These are phyloP conservation scores for Cerastoderma edule DNA, from an alignment of 2,888 invertebrate species.

Conservation along the genomic window DNA sequence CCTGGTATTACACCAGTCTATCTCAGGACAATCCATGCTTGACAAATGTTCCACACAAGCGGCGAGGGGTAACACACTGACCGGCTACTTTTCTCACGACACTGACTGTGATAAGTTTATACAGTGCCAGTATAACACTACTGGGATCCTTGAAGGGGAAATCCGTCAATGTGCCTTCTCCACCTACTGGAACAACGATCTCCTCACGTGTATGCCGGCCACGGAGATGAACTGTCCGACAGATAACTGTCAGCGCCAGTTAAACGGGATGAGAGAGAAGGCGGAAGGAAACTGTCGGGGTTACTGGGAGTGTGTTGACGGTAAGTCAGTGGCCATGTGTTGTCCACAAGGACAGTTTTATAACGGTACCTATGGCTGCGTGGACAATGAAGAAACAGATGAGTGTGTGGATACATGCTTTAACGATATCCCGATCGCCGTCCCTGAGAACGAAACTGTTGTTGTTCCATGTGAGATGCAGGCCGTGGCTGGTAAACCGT, in stretches of 20 bases:
- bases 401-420: slow-evolving; percentile 42
- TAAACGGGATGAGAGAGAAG: slow-evolving; percentile 27
- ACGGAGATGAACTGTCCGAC: slow-evolving; percentile 53
- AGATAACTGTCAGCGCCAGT: slow-evolving; percentile 50
- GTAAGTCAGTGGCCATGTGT: slow-evolving; percentile 64
- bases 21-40: too few species aligned
- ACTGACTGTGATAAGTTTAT: slow-evolving; percentile 67
- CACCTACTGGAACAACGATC: slow-evolving; percentile 66
- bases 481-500: slow-evolving; percentile 44
- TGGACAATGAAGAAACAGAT: slow-evolving; percentile 40
- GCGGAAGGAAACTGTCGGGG: slow-evolving; percentile 65
- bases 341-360: slow-evolving; percentile 66
- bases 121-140: slow-evolving; percentile 61
- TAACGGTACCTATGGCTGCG: slow-evolving; percentile 56
- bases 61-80: too few species aligned
- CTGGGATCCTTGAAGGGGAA: slow-evolving; percentile 48
- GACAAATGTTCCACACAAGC: too few species aligned
- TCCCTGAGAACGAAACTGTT: background rate
- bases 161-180: slow-evolving; percentile 65
- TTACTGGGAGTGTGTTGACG: slow-evolving; percentile 67
- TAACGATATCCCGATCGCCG: slow-evolving; percentile 16
- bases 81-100: slow-evolving; percentile 58
- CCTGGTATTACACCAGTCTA: too few species aligned
- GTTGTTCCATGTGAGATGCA: slow-evolving; percentile 59
- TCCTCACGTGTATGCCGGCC: slow-evolving; percentile 57